phyloP scores from a whole-genome alignment of 2,797 vertebrate genomes.

The Crax fasciolata region DNA sequence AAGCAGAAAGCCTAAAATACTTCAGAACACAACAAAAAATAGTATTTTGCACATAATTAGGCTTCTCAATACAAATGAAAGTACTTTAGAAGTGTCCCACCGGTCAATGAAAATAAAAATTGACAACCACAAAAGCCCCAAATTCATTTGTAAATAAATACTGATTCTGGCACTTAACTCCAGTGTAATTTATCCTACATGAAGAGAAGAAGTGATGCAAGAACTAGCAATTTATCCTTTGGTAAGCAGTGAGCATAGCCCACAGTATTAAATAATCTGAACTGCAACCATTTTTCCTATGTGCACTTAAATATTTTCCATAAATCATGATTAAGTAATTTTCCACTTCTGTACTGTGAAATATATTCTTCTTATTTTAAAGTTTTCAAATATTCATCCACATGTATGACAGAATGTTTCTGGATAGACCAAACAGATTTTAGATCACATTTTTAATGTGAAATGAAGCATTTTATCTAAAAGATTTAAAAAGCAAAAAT shows the following conservation, averaged over 20 bases:
- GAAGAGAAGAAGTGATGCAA: not conserved
- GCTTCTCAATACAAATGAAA: not conserved
- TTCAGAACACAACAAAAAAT: not conserved
- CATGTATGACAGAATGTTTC: not conserved
- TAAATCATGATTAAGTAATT: conserved; percentile 10
- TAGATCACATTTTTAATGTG: not conserved
- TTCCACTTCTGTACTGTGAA: not conserved
- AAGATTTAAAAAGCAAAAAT: conserved; percentile 53
- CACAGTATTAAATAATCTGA: not conserved
- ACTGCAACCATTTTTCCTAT: not conserved
- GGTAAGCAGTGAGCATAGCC: not conserved
- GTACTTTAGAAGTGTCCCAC: not conserved
- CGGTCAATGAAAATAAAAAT: not conserved
- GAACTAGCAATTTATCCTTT: not conserved
- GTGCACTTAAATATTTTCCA: not conserved
- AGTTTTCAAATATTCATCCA: not conserved
- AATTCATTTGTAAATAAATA: conserved; percentile 27
- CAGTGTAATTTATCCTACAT: not conserved
- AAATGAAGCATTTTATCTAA: not conserved
- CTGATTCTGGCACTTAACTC: not conserved
- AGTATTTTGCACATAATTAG: not conserved
- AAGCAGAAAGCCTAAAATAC: not conserved
- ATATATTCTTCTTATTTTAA: not conserved
- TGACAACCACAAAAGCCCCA: not conserved
- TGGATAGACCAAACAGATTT: not conserved